Base-by-base conservation (phyloP, 2,113 vertebrate genomes). In the Pseudorectes ferrugineus region DNA sequence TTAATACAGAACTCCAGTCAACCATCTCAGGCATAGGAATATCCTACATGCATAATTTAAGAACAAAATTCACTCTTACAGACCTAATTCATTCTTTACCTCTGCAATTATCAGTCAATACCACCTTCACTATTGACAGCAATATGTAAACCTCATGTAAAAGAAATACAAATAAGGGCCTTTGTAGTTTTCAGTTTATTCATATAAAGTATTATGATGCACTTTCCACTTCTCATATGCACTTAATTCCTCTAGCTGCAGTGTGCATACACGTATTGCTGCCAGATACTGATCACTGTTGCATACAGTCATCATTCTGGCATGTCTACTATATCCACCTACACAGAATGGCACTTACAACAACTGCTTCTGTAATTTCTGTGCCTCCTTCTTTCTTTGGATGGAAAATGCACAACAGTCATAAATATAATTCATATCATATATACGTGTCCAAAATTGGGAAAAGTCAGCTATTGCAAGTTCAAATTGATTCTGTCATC, bases 401-500 rank as follows among this genome's bases (percentile, higher is more conserved):
- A 77, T 77, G 63, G 87, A 93, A 94, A 93, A 93, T 42, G 36
- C 79, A 80, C 78, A 92, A 92, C 67, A 88, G 63, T 70, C 85
- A 85, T 96, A 96, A 96, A 92, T 89, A 96, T 59, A 88, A 93
- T 83, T 92, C 72, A 63, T 95, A 89, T 82, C 62, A 75, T 68
- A 87, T 51, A 43, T 80, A 61, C 1, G 1, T 86, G 67, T 94
- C 88, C 72, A 80, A 96, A 96, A 96, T 52, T 74, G 88, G 82
- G 72, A 55, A 92, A 93, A 85, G 72, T 93, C 89, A 90, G 75
- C 82, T 92, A 70, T 59, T 92, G 67, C 78, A 85, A 94, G 78
- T 93, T 88, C 8, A 20, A 85, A 90, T 92, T 90, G 85, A 93
- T 90, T 96, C 93, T 96, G 90, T 94, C 92, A 88, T 86, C 88